Base-by-base conservation (phyloP, 2,113 vertebrate genomes). In the Prolemur simus region DNA sequence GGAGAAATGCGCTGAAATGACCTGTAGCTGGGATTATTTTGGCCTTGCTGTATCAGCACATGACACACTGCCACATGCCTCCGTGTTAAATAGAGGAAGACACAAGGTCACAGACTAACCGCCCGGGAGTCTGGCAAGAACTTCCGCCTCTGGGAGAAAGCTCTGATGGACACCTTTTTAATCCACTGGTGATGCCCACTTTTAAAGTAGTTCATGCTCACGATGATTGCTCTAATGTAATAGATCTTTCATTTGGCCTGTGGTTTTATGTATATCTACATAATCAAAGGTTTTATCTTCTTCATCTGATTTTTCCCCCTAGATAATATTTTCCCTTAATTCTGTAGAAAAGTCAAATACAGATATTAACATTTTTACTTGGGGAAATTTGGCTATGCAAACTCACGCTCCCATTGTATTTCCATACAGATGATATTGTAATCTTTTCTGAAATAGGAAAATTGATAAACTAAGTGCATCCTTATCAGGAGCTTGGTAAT, bases 81-180 rank as follows among this genome's bases (percentile, higher is more conserved):
- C 64, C 69, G 25, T 54, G 47, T 54, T 49, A 80, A 82, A n/a
- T 3, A 78, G 92, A 91, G 89, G 87, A 93, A 97, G 84, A 87
- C 9, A 12, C 34, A 68, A 90, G 81, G 73, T 92, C 95, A 95
- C 60, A 77, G 74, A 58, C 29, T 25, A 83, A 71, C 52, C 29
- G 4, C 64, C 18, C 73, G 73, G 27, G n/a, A 86, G 77, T 82
- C 73, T 32, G 39, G 71, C 8, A 17, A 77, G 89, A 81, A 82
- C 87, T 80, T 94, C 89, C 1, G 15, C 63, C 81, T 78, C 37
- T 58, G 63, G 58, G 66, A 49, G 27, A 92, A 45, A 81, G 63
- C 68, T 52, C 83, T 37, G 5, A 63, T 15, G 7, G 49, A 25
- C 13, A 74, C 39, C 7, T 71, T 68, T 88, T 23, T 3, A 89